A percentile compares a stretch with the other conserved stretches of the same genome.
Evolutionary conservation across 2,888 invertebrate genomes (phyloP).

Genomic region (Hemistola chrysoprasaria): DNA sequence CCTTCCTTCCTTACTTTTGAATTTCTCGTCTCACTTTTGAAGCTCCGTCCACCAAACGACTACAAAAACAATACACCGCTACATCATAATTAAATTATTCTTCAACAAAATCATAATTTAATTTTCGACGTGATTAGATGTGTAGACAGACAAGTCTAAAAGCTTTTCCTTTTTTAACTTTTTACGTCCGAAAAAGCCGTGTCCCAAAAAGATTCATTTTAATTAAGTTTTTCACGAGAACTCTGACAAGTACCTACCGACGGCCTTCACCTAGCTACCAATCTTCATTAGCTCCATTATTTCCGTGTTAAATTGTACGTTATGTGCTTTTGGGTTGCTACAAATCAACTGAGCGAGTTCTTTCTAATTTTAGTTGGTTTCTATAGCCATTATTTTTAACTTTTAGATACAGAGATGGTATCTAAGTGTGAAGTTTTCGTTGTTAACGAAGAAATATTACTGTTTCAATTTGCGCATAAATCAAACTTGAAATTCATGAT

Average conservation of each 20-base stretch:
- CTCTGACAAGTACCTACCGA: constrained; percentile 45
- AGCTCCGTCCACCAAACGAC: not conserved
- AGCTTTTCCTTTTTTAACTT: constrained; percentile 51
- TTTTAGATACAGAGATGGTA: too few species aligned
- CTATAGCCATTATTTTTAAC: too few species aligned
- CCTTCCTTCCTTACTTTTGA: constrained; percentile 1
- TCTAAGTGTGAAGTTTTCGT: too few species aligned
- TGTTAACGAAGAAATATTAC: too few species aligned
- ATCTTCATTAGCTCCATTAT: constrained; percentile 75
- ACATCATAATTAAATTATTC: not conserved
- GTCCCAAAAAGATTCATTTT: constrained; percentile 70
- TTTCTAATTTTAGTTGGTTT: constrained; percentile 9
- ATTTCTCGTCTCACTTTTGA: not conserved
- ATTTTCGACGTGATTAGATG: constrained; percentile 37
- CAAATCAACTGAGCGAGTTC: constrained; percentile 4
- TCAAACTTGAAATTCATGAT: too few species aligned
- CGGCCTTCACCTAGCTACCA: constrained; percentile 65
- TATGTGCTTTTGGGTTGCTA: constrained; percentile 29
- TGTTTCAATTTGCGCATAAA: too few species aligned
- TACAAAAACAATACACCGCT: not conserved
- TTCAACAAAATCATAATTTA: constrained; percentile 6
- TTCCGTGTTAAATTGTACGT: constrained; percentile 53
- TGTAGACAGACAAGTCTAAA: constrained; percentile 37
- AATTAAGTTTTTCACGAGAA: constrained; percentile 72
- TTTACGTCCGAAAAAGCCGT: constrained; percentile 55